Base-by-base conservation (phyloP, 2,888 invertebrate species). In the Polietes domitor region DNA sequence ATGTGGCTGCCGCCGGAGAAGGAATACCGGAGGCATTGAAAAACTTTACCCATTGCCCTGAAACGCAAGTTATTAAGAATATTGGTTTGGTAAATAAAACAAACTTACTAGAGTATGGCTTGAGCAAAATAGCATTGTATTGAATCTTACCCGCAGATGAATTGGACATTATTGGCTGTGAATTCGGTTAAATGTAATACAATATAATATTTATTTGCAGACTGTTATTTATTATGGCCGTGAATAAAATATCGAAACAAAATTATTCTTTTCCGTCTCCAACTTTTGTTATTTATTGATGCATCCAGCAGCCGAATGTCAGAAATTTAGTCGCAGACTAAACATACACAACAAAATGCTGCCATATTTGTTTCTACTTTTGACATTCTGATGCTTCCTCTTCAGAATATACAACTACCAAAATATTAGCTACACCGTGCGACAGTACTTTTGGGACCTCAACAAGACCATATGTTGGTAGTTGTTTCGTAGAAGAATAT, bases 1-100 rank as follows among this genome's bases (percentile, higher is more conserved):
- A 97, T 80, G 95, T 95, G 0, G 96, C 96, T 0, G 96, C 95
- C 65, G 95, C 95, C 5, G 91, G 90, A 0, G 95, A 93, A 0
- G 97, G 96, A 86, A 98, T 96, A 1, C 97, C 97, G 12, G 97
- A 96, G 55, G 96, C 95, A 74, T 95, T 95, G 93, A 98, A 98
- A 90, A 98, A 98, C 88, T 94, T 95, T 37, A 97, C 95, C 98
- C 98, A 98, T 86, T 90, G 90, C 10, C 90, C 92, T 92, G 82
- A 15, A 75, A 70, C 5, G 15, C 7, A 12, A 19, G 81, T 65
- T 21, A 55, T 53, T 19, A 3, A 50, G 50, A 37, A 50, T 50
- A 17, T 50, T 17, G 50, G 24, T 19, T 53, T 53, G 53, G 53
- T 24, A 53, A 53, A 24, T 53, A 53, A 53, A 3, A n/a, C n/a